Evolutionary conservation across 2,888 invertebrate species (phyloP), one percentile per base, ranked within the genome.

Genomic region (Anthrax anthrax): DNA sequence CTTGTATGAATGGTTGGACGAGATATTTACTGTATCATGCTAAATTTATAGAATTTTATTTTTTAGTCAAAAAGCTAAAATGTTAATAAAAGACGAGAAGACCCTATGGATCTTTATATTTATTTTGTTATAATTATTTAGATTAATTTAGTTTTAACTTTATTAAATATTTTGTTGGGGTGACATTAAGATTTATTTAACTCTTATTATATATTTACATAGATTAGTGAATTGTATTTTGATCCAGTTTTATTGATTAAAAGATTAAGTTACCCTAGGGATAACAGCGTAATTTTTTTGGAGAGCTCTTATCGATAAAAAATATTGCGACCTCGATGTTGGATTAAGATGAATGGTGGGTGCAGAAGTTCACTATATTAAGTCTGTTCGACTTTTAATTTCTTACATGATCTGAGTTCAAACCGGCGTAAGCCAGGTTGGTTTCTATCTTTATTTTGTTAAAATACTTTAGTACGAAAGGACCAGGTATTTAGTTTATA

Each of bases 351-450:
- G 57, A 71, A 72, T 74, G 70, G 73, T 74, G 71, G 73, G 74
- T 73, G 80, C 61, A 82, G 76, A 67, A 70, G 73, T 73, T 78
- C 71, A 73, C 72, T 70, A 69, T 70, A 23, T 78, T 80, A 75
- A 74, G 78, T 79, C 80, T 83, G 81, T 83, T 83, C 81, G 80
- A 81, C 80, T 74, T 76, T 81, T 81, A 75, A 80, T 78, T 75
- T 76, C 75, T 81, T 82, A 83, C 82, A 81, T 83, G 82, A 84
- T 83, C 80, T 84, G 83, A 84, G 83, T 84, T 84, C 78, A 84
- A 75, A 83, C 80, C 82, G 83, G 80, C 71, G 79, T 80, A 60
- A 84, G 78, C 81, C 82, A 83, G 82, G 81, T 84, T 77, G 80
- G 82, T 79, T 84, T 84, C 78, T 84, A 83, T 84, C 80, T 80